These are phyloP conservation scores for Lasius fuliginosus DNA, from an alignment of 2,888 invertebrate genomes.

Conservation along the genomic window DNA sequence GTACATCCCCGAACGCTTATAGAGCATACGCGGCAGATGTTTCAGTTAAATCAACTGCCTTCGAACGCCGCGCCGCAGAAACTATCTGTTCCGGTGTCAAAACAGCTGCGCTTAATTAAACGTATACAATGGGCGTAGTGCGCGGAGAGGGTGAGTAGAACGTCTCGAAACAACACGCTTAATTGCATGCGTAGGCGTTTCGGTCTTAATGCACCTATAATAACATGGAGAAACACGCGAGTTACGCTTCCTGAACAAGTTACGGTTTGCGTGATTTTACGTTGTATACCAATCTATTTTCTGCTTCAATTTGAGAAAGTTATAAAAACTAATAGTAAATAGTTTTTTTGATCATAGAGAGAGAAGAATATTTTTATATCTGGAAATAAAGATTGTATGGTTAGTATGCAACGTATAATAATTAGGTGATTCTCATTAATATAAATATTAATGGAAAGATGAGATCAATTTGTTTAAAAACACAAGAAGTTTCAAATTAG, in stretches of 20 bases:
- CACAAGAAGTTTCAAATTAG: background rate
- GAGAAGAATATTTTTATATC: background rate
- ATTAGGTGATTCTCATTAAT: background rate
- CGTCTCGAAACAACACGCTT: slow-evolving; percentile 66
- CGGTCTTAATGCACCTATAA: slow-evolving; percentile 47
- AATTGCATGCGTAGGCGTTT: slow-evolving; percentile 63
- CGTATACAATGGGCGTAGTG: slow-evolving; percentile 70
- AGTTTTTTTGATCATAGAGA: background rate
- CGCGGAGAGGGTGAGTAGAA: slow-evolving; percentile 37
- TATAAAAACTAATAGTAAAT: slow-evolving; percentile 1
- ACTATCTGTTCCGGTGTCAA: slow-evolving; percentile 80
- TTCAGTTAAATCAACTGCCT: slow-evolving; percentile 83
- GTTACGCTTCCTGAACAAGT: background rate
- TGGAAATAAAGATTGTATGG: background rate
- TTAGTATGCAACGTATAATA: background rate
- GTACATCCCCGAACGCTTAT: slow-evolving; percentile 68
- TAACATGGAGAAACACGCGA: slow-evolving; percentile 32
- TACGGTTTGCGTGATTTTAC: background rate
- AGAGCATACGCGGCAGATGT: slow-evolving; percentile 82
- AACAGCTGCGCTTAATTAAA: slow-evolving; percentile 84
- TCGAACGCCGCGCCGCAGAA: slow-evolving; percentile 77
- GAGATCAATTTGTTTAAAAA: background rate
- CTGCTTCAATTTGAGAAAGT: background rate
- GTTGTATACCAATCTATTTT: background rate
- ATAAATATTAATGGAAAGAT: background rate